Percentiles rank a stretch among this genome's conserved stretches.
phyloP scores from a whole-genome alignment of 2,888 invertebrate genomes.

The Dicranocentrus wangi region DNA sequence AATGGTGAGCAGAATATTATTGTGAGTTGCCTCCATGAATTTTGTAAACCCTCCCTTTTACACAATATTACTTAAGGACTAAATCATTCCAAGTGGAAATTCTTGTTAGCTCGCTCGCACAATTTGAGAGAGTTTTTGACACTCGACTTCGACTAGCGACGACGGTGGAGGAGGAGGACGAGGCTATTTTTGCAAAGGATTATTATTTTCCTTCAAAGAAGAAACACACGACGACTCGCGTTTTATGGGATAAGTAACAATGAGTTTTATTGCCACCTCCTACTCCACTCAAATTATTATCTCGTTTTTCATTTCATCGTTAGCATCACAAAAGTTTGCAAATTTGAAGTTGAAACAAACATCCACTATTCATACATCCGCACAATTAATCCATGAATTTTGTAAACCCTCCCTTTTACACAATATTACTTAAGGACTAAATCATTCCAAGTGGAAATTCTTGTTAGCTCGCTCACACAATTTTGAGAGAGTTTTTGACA shows the following conservation, averaged over 20 bases:
- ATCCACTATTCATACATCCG: background rate
- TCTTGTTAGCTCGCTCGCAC: no score
- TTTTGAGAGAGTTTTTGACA: no score
- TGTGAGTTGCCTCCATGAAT: no score
- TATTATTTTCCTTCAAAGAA: no score
- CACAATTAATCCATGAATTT: background rate
- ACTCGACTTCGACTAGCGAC: background rate
- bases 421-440: background rate
- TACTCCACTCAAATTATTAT: background rate
- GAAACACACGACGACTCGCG: slow-evolving; percentile 1
- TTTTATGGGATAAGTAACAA: slow-evolving; percentile 22
- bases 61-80: background rate
- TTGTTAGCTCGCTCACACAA: background rate
- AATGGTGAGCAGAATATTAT: no score
- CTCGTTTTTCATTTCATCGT: slow-evolving; percentile 30
- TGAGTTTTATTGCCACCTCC: slow-evolving; percentile 13
- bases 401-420: background rate
- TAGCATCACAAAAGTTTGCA: no score
- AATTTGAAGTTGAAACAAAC: slow-evolving; percentile 11
- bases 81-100: slow-evolving; percentile 44
- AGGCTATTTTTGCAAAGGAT: no score
- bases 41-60: background rate
- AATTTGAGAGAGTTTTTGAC: no score
- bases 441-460: background rate
- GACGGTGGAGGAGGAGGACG: no score